phyloP scores from a whole-genome alignment of 2,113 vertebrate genomes.

The Myanophis thanlyinensis region DNA sequence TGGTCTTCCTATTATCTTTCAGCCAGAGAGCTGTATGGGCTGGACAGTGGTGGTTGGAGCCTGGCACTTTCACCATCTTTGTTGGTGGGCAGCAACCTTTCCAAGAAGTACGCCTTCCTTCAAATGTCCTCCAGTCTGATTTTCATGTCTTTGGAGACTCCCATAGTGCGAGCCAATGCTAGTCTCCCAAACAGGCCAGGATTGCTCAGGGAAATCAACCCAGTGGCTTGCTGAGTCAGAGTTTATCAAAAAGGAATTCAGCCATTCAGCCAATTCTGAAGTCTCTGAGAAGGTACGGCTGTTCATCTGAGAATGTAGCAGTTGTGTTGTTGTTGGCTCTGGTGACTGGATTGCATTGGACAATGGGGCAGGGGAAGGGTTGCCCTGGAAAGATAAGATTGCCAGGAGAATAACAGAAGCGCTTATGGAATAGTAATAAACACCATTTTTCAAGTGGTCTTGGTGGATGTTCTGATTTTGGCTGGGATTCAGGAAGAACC shows the following conservation, averaged over 20 bases:
- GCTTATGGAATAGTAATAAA: neutral
- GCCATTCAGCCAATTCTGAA: neutral
- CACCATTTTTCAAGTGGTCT: neutral
- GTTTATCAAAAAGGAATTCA: too few species aligned
- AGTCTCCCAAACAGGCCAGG: fast-evolving
- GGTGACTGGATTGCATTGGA: neutral
- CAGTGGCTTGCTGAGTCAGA: neutral
- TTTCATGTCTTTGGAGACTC: slow-evolving; percentile 25
- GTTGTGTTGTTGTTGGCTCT: neutral
- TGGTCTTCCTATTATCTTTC: slow-evolving; percentile 38
- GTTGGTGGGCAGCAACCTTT: slow-evolving; percentile 57
- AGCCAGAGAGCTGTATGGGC: slow-evolving; percentile 59
- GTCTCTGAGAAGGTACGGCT: too few species aligned
- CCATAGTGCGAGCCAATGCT: slow-evolving; percentile 32
- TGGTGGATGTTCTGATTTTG: neutral
- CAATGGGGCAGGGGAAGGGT: too few species aligned
- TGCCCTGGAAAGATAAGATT: neutral
- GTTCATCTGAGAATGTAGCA: too few species aligned
- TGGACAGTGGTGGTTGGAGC: slow-evolving; percentile 50
- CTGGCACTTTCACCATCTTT: slow-evolving; percentile 59
- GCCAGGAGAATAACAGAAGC: neutral
- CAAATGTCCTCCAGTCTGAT: slow-evolving; percentile 15
- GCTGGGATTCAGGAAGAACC: neutral
- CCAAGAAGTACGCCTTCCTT: slow-evolving; percentile 27
- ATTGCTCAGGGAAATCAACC: neutral